Evolutionary conservation across 1,140 invertebrate genomes (phyloP).

Genomic region (Platorchestia sp.): DNA sequence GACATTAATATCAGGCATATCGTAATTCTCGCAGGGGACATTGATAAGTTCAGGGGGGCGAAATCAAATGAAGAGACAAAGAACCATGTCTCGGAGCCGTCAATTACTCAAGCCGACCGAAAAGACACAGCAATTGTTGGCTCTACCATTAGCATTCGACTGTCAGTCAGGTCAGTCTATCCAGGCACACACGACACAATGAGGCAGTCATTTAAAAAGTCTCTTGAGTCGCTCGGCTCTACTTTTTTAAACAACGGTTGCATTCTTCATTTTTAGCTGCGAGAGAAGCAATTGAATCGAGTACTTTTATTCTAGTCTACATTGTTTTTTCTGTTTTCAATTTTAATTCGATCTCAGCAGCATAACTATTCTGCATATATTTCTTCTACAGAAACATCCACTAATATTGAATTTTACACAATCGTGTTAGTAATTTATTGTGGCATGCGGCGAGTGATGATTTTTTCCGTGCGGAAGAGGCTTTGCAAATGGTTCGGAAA

Average conservation of each 20-base stretch:
- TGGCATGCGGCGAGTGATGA: too few species aligned
- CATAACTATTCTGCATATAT: not conserved
- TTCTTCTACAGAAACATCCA: not conserved
- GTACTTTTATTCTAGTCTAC: not conserved
- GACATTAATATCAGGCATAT: not conserved
- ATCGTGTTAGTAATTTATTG: too few species aligned
- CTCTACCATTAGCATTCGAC: not conserved
- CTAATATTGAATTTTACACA: too few species aligned
- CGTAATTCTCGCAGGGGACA: not conserved
- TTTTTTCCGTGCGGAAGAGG: too few species aligned
- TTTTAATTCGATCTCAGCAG: not conserved
- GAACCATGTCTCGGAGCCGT: not conserved
- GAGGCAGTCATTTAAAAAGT: not conserved
- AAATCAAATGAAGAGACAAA: not conserved
- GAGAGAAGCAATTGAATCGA: not conserved
- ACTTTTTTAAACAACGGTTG: not conserved
- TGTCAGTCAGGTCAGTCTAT: not conserved
- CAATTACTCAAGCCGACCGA: not conserved
- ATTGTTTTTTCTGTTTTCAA: not conserved
- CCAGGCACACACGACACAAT: not conserved
- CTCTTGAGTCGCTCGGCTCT: not conserved
- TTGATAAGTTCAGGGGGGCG: not conserved
- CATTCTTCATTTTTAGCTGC: not conserved
- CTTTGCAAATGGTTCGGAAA: too few species aligned
- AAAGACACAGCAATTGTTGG: not conserved